Evolutionary conservation across 1,140 invertebrate species (phyloP), one percentile per base, ranked within the genome.

Genomic region (Campoletis sonorensis): DNA sequence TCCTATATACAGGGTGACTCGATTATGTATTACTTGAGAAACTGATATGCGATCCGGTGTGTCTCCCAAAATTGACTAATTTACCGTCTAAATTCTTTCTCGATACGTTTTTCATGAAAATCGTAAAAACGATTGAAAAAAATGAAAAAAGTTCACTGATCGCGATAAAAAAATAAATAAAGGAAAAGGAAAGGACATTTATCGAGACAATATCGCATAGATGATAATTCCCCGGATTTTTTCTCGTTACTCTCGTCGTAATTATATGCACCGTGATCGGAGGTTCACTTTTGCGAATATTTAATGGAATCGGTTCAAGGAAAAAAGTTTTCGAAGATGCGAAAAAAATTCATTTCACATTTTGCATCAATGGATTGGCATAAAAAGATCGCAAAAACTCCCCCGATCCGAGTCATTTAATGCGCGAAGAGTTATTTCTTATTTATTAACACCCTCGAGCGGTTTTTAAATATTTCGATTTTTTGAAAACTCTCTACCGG

Each of bases 1-100:
- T 89, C 87, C 79, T 88, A 89, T 89, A 88, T 81, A 88, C 87
- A 87, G 88, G 87, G 88, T 89, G 88, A 89, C 84, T 89, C 87
- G 85, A 86, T 88, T 87, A 87, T 88, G 85, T 82, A 85, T 85
- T 82, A 83, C 81, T 86, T 88, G 72, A 78, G 33, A 61, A 68
- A 67, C 8, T 49, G 16, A 81, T 79, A 58, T 75, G 71, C 27
- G 23, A 54, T 76, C 72, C 64, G 23, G 16, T 37, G 58, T 80
- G 18, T 54, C 8, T 26, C 18, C 45, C 23, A 64, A 64, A 61
- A 67, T 61, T 27, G 1, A 78, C 61, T 1, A 64, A 64, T 58
- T 67, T 67, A 10, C 23, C 26, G 30, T 27, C 64, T 30, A 61
- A 1, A 61, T 27, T 67, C n/a, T 45, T 45, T 54, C 72, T 64